Conservation (phyloP, 2,113 vertebrate species). For the Talpa occidentalis region DNA sequence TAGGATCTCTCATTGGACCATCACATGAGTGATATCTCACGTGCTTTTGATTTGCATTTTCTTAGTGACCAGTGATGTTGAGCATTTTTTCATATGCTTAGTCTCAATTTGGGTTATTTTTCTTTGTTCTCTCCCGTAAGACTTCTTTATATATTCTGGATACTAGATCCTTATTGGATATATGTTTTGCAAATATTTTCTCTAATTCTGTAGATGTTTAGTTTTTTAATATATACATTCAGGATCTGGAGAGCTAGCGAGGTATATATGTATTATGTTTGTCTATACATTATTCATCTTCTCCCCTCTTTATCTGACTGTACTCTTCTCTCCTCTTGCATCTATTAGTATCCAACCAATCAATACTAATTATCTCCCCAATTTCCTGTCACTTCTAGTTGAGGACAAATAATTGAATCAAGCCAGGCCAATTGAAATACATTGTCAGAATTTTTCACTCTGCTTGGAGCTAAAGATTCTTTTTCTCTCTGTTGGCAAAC, state of each 20-base stretch:
- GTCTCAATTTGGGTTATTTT: neutral
- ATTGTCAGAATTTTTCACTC: neutral
- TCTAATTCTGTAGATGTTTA: neutral
- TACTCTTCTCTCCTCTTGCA: neutral
- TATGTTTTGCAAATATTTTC: neutral
- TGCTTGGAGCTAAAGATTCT: neutral
- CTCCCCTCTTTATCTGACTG: neutral
- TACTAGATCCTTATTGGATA: neutral
- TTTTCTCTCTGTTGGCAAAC: neutral
- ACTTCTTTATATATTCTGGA: neutral
- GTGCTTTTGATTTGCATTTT: slow-evolving; percentile 9
- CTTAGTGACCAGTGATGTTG: neutral
- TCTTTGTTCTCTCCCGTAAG: neutral
- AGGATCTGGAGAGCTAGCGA: neutral
- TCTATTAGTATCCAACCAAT: neutral
- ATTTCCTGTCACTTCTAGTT: fast-evolving
- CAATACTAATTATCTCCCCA: neutral
- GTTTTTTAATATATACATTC: neutral
- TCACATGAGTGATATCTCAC: neutral
- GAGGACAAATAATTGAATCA: neutral
- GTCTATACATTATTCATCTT: neutral
- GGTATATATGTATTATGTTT: neutral
- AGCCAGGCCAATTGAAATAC: neutral
- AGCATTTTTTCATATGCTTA: neutral
- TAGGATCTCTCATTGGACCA: neutral